Percentiles rank a stretch among this genome's conserved stretches.
phyloP scores from a whole-genome alignment of 2,888 invertebrate species.

The Oligia latruncula region DNA sequence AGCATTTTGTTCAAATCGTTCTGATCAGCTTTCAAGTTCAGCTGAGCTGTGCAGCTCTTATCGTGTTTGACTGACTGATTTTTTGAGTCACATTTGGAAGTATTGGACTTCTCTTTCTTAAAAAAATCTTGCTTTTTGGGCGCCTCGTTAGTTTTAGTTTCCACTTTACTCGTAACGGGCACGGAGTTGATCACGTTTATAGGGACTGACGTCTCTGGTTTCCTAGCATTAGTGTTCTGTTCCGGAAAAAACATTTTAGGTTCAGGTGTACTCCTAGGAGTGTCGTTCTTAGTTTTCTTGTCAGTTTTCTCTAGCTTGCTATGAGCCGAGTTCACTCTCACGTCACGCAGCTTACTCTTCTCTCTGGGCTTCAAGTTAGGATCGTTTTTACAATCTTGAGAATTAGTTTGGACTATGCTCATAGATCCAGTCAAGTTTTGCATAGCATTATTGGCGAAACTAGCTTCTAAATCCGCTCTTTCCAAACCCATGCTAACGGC shows the following conservation, averaged over 20 bases:
- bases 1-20: slow-evolving; percentile 89
- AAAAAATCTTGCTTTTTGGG: slow-evolving; percentile 89
- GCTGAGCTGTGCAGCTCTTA: slow-evolving; percentile 82
- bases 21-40: slow-evolving; percentile 83
- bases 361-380: slow-evolving; percentile 83
- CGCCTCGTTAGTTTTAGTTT: slow-evolving; percentile 82
- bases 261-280: slow-evolving; percentile 85
- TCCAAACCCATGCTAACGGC: slow-evolving; percentile 84
- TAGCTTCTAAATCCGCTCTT: slow-evolving; percentile 81
- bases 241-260: slow-evolving; percentile 88
- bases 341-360: slow-evolving; percentile 86
- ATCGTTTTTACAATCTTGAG: slow-evolving; percentile 83
- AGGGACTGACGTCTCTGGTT: slow-evolving; percentile 86
- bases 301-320: slow-evolving; percentile 87
- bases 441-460: slow-evolving; percentile 75
- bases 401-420: slow-evolving; percentile 77
- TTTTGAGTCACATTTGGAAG: slow-evolving; percentile 82
- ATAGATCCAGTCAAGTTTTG: slow-evolving; percentile 82
- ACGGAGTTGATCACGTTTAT: slow-evolving; percentile 86
- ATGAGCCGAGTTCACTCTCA: slow-evolving; percentile 87
- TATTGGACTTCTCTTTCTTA: slow-evolving; percentile 87
- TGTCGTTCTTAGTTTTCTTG: slow-evolving; percentile 82
- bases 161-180: slow-evolving; percentile 82
- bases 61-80: slow-evolving; percentile 85
- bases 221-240: slow-evolving; percentile 79